A percentile compares a stretch with the other conserved stretches of the same genome.
Evolutionary conservation across 2,888 invertebrate species (phyloP).

Genomic region (Apotomis betuletana): DNA sequence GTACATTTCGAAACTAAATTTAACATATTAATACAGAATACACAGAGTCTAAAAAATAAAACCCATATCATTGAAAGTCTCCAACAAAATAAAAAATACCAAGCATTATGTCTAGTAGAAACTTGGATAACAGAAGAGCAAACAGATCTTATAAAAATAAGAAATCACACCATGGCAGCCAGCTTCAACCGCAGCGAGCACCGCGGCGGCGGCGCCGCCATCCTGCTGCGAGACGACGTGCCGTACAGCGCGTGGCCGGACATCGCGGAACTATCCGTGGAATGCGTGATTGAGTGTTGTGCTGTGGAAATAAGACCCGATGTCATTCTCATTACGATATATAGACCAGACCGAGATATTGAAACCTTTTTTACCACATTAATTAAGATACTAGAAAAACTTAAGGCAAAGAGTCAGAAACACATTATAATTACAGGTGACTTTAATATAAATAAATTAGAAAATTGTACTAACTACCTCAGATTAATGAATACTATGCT

Average conservation of each 20-base stretch:
- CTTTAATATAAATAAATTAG: constrained; percentile 28
- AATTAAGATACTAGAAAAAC: not conserved
- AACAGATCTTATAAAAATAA: constrained; percentile 9
- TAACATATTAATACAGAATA: constrained; percentile 23
- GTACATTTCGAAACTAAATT: constrained; percentile 32
- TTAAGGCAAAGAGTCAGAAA: not conserved
- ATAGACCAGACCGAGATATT: not conserved
- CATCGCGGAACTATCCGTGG: not conserved
- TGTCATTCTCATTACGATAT: not conserved
- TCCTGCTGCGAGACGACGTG: constrained; percentile 17
- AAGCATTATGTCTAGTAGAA: constrained; percentile 35
- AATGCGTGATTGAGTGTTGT: constrained; percentile 6
- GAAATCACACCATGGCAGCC: constrained; percentile 12
- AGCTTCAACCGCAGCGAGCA: constrained; percentile 16
- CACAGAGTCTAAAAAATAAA: constrained; percentile 9
- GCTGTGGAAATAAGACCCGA: not conserved
- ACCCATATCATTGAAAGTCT: constrained; percentile 1
- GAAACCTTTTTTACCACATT: not conserved
- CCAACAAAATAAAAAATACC: constrained; percentile 3
- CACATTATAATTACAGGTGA: not conserved
- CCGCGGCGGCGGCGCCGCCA: constrained; percentile 36
- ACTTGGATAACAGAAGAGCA: constrained; percentile 38
- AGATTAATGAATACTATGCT: not conserved
- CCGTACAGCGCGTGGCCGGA: not conserved
- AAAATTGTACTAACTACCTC: constrained; percentile 17